Base-by-base conservation (phyloP, 2,113 vertebrate genomes). In the Rhea pennata region DNA sequence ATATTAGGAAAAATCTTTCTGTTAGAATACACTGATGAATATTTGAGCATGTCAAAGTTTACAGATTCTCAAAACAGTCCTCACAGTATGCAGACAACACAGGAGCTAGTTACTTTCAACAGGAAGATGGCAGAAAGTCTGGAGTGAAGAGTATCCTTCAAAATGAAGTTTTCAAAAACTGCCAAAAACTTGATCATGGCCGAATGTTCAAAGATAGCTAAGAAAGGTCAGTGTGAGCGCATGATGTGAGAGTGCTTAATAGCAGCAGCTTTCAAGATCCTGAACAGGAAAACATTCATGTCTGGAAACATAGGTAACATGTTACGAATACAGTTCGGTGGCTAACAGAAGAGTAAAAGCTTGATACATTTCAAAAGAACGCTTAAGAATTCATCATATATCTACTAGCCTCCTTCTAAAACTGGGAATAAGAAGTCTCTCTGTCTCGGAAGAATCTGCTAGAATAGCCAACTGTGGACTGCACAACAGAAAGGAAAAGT, bases 391-490 rank as follows among this genome's bases (percentile, higher is more conserved):
- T 90, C 13, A 72, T 29, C n/a, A 13, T 9, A 9, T 53, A 14
- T 73, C 72, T 88, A 90, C 40, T 40, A 51, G 54, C 59, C 77
- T 88, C 84, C 78, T 90, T 89, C 29, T 24, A 93, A 89, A 66
- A 50, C 78, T 71, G 22, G 16, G 46, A 96, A 77, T 72, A 94
- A 97, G 86, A 96, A 84, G 44, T 61, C 27, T 82, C 53, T 95
- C 95, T 36, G 36, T 36, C 79, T 65, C 58, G 71, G 73, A 82
- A 59, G 14, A 19, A 17, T 64, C 31, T 96, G 26, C 3, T 46
- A 27, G 5, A 33, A 31, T 9, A 67, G 12, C 9, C 48, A 56
- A 79, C 79, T 62, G 15, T 27, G 48, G 76, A 72, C 15, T 70
- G 75, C 50, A 53, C 29, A 92, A 76, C 42, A 78, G 69, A 92